Percentiles rank a stretch among this genome's conserved stretches.
phyloP scores from a whole-genome alignment of 2,797 vertebrate genomes.

The Anniella stebbinsi region DNA sequence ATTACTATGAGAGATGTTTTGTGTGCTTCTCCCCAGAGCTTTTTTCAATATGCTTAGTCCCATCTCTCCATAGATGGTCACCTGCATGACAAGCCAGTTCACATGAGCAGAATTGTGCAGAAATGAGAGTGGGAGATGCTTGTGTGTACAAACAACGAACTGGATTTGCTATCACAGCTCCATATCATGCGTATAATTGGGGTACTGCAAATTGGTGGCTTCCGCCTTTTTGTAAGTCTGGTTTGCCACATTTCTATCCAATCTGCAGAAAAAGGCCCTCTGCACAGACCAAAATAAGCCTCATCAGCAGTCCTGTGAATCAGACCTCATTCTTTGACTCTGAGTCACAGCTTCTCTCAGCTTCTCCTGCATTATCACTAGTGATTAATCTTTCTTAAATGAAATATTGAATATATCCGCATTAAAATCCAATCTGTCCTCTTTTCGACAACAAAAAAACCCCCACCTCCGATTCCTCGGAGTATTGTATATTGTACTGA shows the following conservation, averaged over 20 bases:
- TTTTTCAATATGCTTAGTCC: background rate
- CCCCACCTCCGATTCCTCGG: slow-evolving; percentile 6
- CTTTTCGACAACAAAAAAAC: slow-evolving; percentile 25
- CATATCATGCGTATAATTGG: background rate
- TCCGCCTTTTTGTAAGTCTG: background rate
- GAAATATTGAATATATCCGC: slow-evolving; percentile 49
- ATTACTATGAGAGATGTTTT: background rate
- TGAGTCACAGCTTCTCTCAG: slow-evolving; percentile 22
- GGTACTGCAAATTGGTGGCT: background rate
- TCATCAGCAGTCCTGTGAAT: background rate
- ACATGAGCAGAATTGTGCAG: background rate
- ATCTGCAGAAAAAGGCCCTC: background rate
- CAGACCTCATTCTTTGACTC: slow-evolving; percentile 20
- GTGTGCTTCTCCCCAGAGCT: background rate
- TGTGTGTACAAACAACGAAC: background rate
- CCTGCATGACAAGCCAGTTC: background rate
- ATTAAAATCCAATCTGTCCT: slow-evolving; percentile 37
- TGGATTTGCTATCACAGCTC: background rate
- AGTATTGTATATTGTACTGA: slow-evolving; percentile 29
- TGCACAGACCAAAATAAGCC: background rate
- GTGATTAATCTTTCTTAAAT: slow-evolving; percentile 63
- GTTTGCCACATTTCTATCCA: background rate
- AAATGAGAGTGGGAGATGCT: background rate
- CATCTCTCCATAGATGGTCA: background rate
- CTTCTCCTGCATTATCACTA: slow-evolving; percentile 46